Percentiles rank a stretch among this genome's conserved stretches.
These are phyloP conservation scores for Lepidothrix coronata DNA, from an alignment of 2,113 vertebrate species.

Conservation along the genomic window DNA sequence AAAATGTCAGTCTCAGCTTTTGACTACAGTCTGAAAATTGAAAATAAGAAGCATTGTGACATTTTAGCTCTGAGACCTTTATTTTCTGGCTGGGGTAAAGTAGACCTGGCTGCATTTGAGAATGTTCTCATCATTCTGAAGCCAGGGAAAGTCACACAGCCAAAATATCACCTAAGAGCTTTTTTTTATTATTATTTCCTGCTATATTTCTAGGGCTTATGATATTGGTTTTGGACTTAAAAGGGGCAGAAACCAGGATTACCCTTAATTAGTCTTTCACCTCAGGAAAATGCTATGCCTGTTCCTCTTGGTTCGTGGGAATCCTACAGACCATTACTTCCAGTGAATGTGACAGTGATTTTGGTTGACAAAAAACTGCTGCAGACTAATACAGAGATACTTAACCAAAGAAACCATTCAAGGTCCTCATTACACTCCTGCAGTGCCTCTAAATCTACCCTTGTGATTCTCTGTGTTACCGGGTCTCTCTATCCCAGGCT, in stretches of 20 bases:
- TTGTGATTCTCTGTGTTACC: background rate
- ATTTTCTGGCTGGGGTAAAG: conserved; percentile 59
- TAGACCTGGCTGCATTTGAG: conserved; percentile 31
- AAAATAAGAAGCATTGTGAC: conserved; percentile 75
- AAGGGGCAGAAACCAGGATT: conserved; percentile 18
- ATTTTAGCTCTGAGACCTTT: conserved; percentile 75
- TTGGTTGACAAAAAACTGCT: background rate
- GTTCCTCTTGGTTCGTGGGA: background rate
- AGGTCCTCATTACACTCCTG: background rate
- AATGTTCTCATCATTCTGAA: conserved; percentile 57
- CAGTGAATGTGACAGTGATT: background rate
- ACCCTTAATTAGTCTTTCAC: background rate
- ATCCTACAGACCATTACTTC: background rate
- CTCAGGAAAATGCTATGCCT: background rate
- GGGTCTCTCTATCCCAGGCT: background rate
- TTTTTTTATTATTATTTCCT: background rate
- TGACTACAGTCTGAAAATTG: conserved; percentile 63
- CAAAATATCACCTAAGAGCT: conserved; percentile 64
- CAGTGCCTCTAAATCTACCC: background rate
- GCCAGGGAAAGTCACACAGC: conserved; percentile 23
- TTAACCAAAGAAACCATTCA: background rate
- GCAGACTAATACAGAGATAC: background rate
- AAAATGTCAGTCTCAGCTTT: conserved; percentile 68
- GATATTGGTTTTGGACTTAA: conserved; percentile 57
- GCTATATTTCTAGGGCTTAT: conserved; percentile 35